phyloP scores from a whole-genome alignment of 2,797 vertebrate genomes.

The Semaprochilodus insignis region DNA sequence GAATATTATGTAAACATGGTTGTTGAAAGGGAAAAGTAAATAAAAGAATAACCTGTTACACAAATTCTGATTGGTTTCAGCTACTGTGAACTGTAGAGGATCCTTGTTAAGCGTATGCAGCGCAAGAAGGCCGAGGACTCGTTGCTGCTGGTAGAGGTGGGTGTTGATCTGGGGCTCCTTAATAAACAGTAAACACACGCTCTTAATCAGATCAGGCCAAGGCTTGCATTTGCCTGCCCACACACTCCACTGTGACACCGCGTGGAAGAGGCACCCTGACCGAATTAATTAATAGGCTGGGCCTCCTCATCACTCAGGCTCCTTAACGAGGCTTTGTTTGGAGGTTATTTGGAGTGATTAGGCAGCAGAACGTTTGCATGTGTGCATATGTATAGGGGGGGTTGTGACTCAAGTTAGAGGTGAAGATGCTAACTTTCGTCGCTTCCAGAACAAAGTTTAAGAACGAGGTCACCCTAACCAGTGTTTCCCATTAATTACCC shows the following conservation, averaged over 20 bases:
- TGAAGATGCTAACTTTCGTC: background rate
- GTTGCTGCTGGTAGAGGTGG: conserved; percentile 59
- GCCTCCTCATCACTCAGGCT: background rate
- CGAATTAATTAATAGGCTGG: conserved; percentile 31
- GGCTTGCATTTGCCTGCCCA: conserved; percentile 41
- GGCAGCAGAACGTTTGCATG: conserved; percentile 18
- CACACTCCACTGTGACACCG: conserved; percentile 36
- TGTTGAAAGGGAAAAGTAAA: conserved; percentile 41
- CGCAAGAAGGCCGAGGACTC: conserved; percentile 51
- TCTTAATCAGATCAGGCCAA: conserved; percentile 67
- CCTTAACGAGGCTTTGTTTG: background rate
- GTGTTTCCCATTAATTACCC: too few species aligned
- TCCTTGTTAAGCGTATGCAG: conserved; percentile 55
- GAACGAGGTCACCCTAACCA: too few species aligned
- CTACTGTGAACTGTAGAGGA: conserved; percentile 60
- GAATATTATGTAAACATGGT: conserved; percentile 58
- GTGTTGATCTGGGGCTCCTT: conserved; percentile 69
- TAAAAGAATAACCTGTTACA: conserved; percentile 44
- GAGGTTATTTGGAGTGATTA: background rate
- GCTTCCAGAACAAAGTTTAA: background rate
- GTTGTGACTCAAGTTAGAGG: background rate
- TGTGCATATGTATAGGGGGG: background rate
- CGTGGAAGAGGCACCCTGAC: conserved; percentile 8
- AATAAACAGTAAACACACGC: conserved; percentile 69
- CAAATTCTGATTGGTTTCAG: conserved; percentile 56